phyloP scores from a whole-genome alignment of 2,888 invertebrate species.

The Chrysolina americana region DNA sequence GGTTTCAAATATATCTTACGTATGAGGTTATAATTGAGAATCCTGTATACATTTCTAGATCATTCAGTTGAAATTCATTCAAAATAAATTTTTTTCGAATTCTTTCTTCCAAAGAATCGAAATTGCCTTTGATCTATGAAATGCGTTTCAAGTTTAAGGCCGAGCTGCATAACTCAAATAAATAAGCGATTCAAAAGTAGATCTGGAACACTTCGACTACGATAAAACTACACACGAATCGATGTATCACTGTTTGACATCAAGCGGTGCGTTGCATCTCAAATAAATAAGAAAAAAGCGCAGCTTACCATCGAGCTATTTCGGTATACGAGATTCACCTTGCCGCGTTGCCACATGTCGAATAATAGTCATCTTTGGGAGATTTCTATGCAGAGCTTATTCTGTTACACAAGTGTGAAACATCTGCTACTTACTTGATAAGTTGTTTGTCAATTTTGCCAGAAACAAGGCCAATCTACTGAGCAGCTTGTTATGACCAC shows the following conservation, averaged over 20 bases:
- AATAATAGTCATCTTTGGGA: neutral
- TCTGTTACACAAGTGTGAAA: too few species aligned
- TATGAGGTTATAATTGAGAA: too few species aligned
- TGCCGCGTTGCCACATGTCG: neutral
- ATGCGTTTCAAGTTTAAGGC: neutral
- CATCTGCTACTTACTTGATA: too few species aligned
- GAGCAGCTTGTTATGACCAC: too few species aligned
- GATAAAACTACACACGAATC: slow-evolving; percentile 8
- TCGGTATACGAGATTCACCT: slow-evolving; percentile 13
- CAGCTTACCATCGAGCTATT: slow-evolving; percentile 8
- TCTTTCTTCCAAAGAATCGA: too few species aligned
- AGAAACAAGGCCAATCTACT: too few species aligned
- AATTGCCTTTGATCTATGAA: neutral
- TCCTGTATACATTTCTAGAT: too few species aligned
- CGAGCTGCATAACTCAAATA: neutral
- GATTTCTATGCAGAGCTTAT: neutral
- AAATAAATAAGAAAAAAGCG: slow-evolving; percentile 6
- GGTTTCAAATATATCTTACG: too few species aligned
- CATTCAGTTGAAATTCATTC: too few species aligned
- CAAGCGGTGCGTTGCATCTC: slow-evolving; percentile 6
- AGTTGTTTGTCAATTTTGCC: too few species aligned
- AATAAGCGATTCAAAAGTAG: neutral
- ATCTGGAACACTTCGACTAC: neutral
- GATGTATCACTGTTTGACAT: slow-evolving; percentile 15
- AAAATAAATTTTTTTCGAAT: too few species aligned